Percentiles rank a stretch among this genome's conserved stretches.
phyloP scores from a whole-genome alignment of 92 coral and sea anemone genomes.

The Actinostola sp. region DNA sequence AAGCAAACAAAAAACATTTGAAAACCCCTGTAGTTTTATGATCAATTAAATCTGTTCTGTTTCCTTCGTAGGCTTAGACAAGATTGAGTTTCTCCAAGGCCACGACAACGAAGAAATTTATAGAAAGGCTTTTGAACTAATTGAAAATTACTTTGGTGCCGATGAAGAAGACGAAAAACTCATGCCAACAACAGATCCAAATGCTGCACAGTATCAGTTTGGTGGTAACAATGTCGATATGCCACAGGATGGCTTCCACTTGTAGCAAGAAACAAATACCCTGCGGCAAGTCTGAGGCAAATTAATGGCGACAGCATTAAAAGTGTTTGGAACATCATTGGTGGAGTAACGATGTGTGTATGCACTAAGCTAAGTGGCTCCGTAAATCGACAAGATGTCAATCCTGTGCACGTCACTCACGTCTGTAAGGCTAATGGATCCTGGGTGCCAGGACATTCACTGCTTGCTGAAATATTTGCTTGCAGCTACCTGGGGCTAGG shows the following conservation, averaged over 20 bases:
- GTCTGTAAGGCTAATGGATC: too few relatives aligned
- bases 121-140: constrained; percentile 93
- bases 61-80: constrained; percentile 83
- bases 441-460: too few relatives aligned
- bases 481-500: too few relatives aligned
- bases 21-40: too few relatives aligned
- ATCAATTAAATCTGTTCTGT: too few relatives aligned
- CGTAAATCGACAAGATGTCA: too few relatives aligned
- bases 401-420: too few relatives aligned
- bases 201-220: constrained; percentile 86
- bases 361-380: too few relatives aligned
- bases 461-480: too few relatives aligned
- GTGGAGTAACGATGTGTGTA: neutral
- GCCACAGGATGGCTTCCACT: constrained; percentile 93
- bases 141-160: constrained; percentile 89
- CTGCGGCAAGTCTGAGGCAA: neutral
- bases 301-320: too few relatives aligned
- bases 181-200: constrained; percentile 75
- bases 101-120: constrained; percentile 98
- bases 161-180: constrained; percentile 96
- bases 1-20: too few relatives aligned
- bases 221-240: constrained; percentile 68
- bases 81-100: constrained; percentile 97
- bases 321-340: neutral
- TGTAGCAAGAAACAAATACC: constrained; percentile 36